Base-by-base conservation (phyloP, 2,888 invertebrate species). In the Rotaria magnacalcarata region DNA sequence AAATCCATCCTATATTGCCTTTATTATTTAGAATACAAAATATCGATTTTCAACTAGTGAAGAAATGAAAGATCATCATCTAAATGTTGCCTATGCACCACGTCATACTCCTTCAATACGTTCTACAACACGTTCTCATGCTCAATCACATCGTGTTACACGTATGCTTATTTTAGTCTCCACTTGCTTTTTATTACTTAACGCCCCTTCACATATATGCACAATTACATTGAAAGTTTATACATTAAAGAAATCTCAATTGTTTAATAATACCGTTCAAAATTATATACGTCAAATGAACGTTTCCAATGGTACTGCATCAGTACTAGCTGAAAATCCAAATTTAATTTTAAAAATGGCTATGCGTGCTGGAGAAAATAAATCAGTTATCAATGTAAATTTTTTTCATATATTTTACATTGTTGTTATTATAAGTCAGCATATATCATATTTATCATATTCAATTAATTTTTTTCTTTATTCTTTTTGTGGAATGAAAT, bases 401-500 rank as follows among this genome's bases (percentile, higher is more conserved):
- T 67, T 10, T 67, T 24, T 67, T 16, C 14, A 14, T 67, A 16
- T 67, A 27, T 24, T 80, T 21, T 80, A 80, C 47, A 47, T 21
- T 24, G 10, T 21, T 8, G 47, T 80, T 21, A 24, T 80, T 47
- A 8, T 47, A 3, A 19, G 24, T 11, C 75, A 47, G 7, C 75
- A 47, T 11, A 21, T 80, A 41, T 80, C 75, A 2, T 80, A 47
- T n/a, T 80, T 47, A 80, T 80, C 75, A 6, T 80, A 80, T 47
- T 80, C 75, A 21, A 80, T 80, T 24, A 80, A 80, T 47, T 80
- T 80, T 80, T 80, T 80, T 43, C 43, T 80, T 43, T 80, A 80
- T 80, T 80, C 75, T 47, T 80, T 80, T 80, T 80, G 75, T 80
- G 75, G 75, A 19, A 47, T 47, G 75, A 80, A 80, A 80, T 80